These are phyloP conservation scores for Nesidiocoris tenuis DNA, from an alignment of 2,888 invertebrate species.

Conservation along the genomic window DNA sequence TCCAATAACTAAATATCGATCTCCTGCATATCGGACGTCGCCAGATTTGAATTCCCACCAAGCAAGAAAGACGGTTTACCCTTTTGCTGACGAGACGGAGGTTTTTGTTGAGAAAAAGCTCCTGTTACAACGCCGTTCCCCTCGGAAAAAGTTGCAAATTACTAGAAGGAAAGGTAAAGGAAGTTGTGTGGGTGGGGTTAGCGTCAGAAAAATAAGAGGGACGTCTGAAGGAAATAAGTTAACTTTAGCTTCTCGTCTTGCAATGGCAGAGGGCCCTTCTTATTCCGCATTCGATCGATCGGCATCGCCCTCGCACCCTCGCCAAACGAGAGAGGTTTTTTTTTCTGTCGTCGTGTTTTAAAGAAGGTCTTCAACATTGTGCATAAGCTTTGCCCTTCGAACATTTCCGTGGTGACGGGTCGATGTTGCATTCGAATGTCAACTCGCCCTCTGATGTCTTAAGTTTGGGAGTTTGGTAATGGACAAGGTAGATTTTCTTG, in stretches of 20 bases:
- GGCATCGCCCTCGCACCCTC: not conserved
- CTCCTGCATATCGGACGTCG: too few relatives aligned
- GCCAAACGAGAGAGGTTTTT: not conserved
- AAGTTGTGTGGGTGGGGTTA: not conserved
- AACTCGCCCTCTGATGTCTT: too few relatives aligned
- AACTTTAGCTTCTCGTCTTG: slow-evolving; percentile 24
- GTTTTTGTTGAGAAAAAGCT: not conserved
- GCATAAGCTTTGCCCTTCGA: not conserved
- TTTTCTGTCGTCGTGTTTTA: not conserved
- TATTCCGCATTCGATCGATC: not conserved
- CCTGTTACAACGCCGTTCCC: not conserved
- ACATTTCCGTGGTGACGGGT: not conserved
- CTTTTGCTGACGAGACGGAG: not conserved
- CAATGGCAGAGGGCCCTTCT: not conserved
- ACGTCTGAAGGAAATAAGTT: slow-evolving; percentile 31
- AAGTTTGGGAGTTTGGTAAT: too few relatives aligned
- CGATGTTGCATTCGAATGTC: not conserved
- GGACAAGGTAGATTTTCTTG: too few relatives aligned
- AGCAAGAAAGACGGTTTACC: not conserved
- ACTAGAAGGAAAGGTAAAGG: not conserved
- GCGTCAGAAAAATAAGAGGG: slow-evolving; percentile 10
- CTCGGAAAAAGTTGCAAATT: not conserved
- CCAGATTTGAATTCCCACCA: too few relatives aligned
- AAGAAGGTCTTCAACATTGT: not conserved
- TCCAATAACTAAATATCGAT: too few relatives aligned